phyloP scores from a whole-genome alignment of 2,113 vertebrate genomes.

The Anoura caudifer region DNA sequence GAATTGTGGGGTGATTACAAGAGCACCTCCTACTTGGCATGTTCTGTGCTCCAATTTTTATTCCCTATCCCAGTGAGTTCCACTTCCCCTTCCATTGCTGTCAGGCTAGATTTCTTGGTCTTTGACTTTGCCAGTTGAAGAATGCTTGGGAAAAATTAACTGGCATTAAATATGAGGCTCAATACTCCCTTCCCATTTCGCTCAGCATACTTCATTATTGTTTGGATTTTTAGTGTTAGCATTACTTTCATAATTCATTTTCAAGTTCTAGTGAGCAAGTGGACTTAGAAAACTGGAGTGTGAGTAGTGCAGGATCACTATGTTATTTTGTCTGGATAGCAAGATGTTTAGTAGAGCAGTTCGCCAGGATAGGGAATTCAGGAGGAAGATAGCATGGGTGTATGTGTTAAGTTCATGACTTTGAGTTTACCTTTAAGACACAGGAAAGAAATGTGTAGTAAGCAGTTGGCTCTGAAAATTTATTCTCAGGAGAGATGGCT shows the following conservation, averaged over 20 bases:
- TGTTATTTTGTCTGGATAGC: background rate
- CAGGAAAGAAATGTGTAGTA: background rate
- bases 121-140: background rate
- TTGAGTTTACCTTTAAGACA: background rate
- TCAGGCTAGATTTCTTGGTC: background rate
- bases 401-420: background rate
- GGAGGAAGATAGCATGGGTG: background rate
- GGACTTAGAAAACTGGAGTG: background rate
- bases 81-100: background rate
- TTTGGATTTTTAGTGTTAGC: background rate
- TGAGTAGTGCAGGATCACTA: background rate
- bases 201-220: background rate
- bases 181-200: background rate
- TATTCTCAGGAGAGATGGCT: background rate
- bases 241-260: background rate
- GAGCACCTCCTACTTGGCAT: background rate
- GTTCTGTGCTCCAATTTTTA: background rate
- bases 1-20: background rate
- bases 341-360: background rate
- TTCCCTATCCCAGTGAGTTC: background rate
- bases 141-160: background rate
- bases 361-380: background rate
- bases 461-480: background rate
- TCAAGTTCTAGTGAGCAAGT: background rate
- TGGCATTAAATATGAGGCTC: background rate